Evolutionary conservation across 1,140 invertebrate species (phyloP).

Genomic region (Calephelis virginiensis): DNA sequence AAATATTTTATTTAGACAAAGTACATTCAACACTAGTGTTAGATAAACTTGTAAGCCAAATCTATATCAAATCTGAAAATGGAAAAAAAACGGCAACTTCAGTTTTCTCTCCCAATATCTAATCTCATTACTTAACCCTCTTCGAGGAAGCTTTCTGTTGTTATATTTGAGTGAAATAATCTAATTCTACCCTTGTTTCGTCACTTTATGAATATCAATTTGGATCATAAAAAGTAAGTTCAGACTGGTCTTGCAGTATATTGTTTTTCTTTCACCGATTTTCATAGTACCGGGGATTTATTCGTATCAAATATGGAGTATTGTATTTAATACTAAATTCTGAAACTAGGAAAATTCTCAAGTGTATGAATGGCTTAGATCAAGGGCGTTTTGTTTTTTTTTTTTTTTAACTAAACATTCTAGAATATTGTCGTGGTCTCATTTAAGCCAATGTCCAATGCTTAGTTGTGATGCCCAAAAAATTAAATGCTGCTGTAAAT

Average conservation of each 20-base stretch:
- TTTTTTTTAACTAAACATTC: too few species aligned
- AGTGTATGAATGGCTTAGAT: too few species aligned
- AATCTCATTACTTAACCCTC: constrained; percentile 53
- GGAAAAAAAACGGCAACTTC: not conserved
- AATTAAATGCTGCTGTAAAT: too few species aligned
- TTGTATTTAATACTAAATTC: too few species aligned
- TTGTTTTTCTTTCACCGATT: not conserved
- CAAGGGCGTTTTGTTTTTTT: too few species aligned
- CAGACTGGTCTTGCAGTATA: not conserved
- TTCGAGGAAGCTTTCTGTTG: constrained; percentile 48
- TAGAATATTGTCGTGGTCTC: too few species aligned
- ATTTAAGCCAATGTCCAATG: too few species aligned
- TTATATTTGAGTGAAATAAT: constrained; percentile 52
- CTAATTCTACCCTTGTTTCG: constrained; percentile 38
- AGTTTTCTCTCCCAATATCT: constrained; percentile 32
- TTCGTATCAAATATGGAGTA: not conserved
- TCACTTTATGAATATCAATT: constrained; percentile 39
- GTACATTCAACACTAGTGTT: too few species aligned
- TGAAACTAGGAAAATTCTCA: too few species aligned
- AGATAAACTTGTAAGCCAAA: not conserved
- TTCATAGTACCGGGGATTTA: constrained; percentile 4
- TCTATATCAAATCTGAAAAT: not conserved
- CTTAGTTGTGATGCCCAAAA: too few species aligned
- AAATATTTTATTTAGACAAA: too few species aligned
- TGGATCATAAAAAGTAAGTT: constrained; percentile 9